Evolutionary conservation across 2,797 vertebrate genomes (phyloP).

Genomic region (Schizopygopsis pylzovi): DNA sequence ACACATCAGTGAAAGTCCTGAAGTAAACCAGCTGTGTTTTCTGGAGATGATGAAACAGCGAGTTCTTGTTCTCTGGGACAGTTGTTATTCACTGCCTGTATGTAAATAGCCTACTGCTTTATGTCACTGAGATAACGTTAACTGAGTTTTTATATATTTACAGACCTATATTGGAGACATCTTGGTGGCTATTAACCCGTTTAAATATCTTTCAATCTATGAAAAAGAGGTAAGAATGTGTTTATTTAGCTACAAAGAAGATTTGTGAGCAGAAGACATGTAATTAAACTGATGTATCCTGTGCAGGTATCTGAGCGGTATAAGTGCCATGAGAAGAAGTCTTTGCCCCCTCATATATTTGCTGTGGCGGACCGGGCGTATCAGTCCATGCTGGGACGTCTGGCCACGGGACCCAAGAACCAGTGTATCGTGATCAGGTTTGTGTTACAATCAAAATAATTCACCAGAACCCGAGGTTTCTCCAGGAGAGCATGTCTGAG

Average conservation of each 20-base stretch:
- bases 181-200: constrained; percentile 77
- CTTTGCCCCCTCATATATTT: constrained; percentile 77
- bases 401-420: constrained; percentile 65
- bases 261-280: neutral
- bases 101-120: neutral
- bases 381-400: constrained; percentile 70
- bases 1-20: neutral
- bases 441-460: neutral
- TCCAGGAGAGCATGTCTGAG: neutral
- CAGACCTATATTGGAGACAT: constrained; percentile 81
- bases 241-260: neutral
- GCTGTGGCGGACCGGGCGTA: constrained; percentile 78
- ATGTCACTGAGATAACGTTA: neutral
- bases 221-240: constrained; percentile 69
- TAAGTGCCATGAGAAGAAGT: constrained; percentile 62
- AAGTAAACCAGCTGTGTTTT: neutral
- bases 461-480: neutral
- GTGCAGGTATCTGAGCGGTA: constrained; percentile 73
- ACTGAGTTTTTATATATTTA: constrained; percentile 20
- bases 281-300: neutral
- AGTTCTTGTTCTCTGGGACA: neutral
- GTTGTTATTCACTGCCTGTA: neutral
- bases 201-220: constrained; percentile 75
- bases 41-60: neutral
- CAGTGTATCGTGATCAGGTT: constrained; percentile 82